Evolutionary conservation across 2,113 vertebrate species (phyloP).

Genomic region (Macaca nemestrina): DNA sequence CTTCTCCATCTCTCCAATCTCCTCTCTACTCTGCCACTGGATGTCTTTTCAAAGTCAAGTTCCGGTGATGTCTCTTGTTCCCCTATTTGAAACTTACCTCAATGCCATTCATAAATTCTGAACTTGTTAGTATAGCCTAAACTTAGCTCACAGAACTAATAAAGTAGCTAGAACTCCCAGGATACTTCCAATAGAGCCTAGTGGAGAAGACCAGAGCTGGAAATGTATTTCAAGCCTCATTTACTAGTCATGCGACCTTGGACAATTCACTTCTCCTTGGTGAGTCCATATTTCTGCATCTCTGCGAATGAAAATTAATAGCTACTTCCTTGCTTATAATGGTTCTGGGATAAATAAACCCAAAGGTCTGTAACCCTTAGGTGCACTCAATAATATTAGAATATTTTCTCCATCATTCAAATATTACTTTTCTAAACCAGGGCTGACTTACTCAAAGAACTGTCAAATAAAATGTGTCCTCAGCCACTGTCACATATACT

Average conservation of each 20-base stretch:
- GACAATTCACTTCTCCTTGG: not conserved
- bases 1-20: not conserved
- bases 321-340: not conserved
- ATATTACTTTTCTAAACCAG: not conserved
- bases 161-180: not conserved
- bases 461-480: not conserved
- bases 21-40: not conserved
- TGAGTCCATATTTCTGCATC: not conserved
- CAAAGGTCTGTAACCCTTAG: not conserved
- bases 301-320: constrained; percentile 9
- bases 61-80: not conserved
- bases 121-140: not conserved
- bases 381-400: not conserved
- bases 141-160: not conserved
- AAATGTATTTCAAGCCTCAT: not conserved
- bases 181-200: not conserved
- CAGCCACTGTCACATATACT: not conserved
- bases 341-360: not conserved
- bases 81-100: not conserved
- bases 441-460: not conserved
- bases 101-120: not conserved
- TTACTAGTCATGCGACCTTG: not conserved
- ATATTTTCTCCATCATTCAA: not conserved
- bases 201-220: not conserved
- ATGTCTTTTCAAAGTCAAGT: not conserved